Evolutionary conservation across 2,797 vertebrate genomes (phyloP), one percentile per base, ranked within the genome.

Genomic region (Notolepis coatsorum): DNA sequence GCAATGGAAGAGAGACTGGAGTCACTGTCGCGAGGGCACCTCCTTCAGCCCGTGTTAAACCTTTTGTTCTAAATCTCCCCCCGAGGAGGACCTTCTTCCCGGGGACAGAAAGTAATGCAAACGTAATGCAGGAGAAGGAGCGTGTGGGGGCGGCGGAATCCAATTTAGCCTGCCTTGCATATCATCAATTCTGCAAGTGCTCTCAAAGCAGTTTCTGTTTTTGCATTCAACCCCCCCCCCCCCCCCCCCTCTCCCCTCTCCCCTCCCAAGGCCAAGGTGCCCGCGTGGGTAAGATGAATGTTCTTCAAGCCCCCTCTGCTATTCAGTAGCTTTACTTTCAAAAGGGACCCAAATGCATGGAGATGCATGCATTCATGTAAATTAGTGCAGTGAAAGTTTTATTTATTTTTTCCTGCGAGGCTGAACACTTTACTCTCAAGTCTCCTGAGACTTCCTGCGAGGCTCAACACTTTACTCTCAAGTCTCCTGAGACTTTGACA

Each of bases 131-230:
- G 18, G 3, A 12, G 28, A 23, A 23, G 15, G 18, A 33, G 3
- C 15, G 37, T 39, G 37, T 39, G 52, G 31, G 23, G 9, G 23
- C 42, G 13, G 4, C 17, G 31, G 39, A 30, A 65, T 65, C 53
- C 63, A 58, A 51, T 51, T 65, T 42, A 43, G 21, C 54, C 18
- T 10, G 46, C 35, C 27, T 50, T 46, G 39, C 64, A 46, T 45
- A 25, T 37, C 39, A 59, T 52, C 55, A 30, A 37, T 65, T 54
- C 50, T 31, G 7, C 13, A n/a, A 35, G 4, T 43, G 47, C 35
- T 50, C 20, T 41, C 7, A 58, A 49, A 25, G 46, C 30, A 28
- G 25, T 51, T 51, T 45, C 27, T 48, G 7, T 27, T 28, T n/a
- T 21, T 13, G 7, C 15, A 10, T 25, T 9, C 49, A 24, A 10